Base-by-base conservation (phyloP, 92 coral and sea anemone species). In the Anthopleura xanthogrammica region DNA sequence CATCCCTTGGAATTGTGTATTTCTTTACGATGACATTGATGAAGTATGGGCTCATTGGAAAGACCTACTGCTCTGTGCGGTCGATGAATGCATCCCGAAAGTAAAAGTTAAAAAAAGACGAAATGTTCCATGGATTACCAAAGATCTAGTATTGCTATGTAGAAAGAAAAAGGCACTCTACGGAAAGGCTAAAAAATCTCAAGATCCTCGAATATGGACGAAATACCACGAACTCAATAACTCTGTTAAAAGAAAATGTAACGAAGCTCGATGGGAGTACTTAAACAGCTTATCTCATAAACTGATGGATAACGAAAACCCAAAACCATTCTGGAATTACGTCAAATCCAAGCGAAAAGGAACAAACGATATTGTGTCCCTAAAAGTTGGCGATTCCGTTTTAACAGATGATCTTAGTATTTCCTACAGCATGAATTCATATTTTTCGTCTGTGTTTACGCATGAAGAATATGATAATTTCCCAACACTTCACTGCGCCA, bases 381-480 rank as follows among this genome's bases (percentile, higher is more conserved):
- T 88, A 43, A 83, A 79, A 78, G 80, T 22, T 24, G 87, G 77
- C 7, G 77, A 87, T 60, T 43, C 87, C 41, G 68, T 81, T 24
- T 12, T 83, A 70, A 89, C 87, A 17, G 85, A 89, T 55, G 87
- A 82, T 82, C 24, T 17, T 6, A 58, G 83, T 77, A 85, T 89
- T 72, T 85, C 86, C 50, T 43, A 74, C 5, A 65, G 88, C 42
- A 86, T 89, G 85, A 86, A 86, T 72, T 85, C 86, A 14, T 89
- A 85, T 72, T 89, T 89, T 60, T 77, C 86, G 43, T 81, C 88
- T 52, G 91, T 88, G 79, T 88, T 84, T 81, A 75, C 85, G 40
- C 55, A 16, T 19, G 84, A 83, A 70, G 74, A 80, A 52, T 68
- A 88, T 79, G 85, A 72, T 58, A 57, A 84, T 88, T 84, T 85